Evolutionary conservation across 1,140 invertebrate species (phyloP), one percentile per base, ranked within the genome.

Genomic region (Apolygus lucorum): DNA sequence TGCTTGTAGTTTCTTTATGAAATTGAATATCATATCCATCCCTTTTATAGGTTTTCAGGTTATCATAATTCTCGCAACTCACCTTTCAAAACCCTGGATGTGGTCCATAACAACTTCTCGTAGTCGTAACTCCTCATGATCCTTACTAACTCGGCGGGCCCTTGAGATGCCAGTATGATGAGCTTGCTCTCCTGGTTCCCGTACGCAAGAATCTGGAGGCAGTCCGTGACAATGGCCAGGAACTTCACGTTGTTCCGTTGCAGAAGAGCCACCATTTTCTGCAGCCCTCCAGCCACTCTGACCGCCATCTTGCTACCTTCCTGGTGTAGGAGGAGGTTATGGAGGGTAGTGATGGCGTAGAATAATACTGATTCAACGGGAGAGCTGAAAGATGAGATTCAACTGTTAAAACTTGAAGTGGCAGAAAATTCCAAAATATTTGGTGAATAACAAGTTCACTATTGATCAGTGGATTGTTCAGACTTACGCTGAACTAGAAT

Each of bases 261-360:
- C 1, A 99, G 84, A 2, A 99, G 81, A 1, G 93, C 92, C 2
- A 99, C 95, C 95, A 99, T 98, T 77, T 98, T 98, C 77, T 99
- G 95, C 4, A 99, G 81, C 14, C 96, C 96, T 11, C 96, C 96
- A 67, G 95, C 95, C 24, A 97, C 82, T 54, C 96, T 88, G 0
- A 99, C 95, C 1, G 95, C 95, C 89, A 95, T 97, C 79, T 99
- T 99, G 8, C 95, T 96, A 25, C 95, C 94, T 79, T 99, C 96
- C 80, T 99, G 95, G 78, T 99, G 95, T 28, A 99, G 82, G 17
- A 99, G 81, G 2, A 99, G 82, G 79, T 99, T 99, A 80, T 99
- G 97, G 11, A 99, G 84, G 34, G 96, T 99, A 1, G 96, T 98
- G 68, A 99, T 97, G 0, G 96, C 96, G 78, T 99, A 99, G 79